phyloP scores from a whole-genome alignment of 2,888 invertebrate genomes.

The Andrena marginata region DNA sequence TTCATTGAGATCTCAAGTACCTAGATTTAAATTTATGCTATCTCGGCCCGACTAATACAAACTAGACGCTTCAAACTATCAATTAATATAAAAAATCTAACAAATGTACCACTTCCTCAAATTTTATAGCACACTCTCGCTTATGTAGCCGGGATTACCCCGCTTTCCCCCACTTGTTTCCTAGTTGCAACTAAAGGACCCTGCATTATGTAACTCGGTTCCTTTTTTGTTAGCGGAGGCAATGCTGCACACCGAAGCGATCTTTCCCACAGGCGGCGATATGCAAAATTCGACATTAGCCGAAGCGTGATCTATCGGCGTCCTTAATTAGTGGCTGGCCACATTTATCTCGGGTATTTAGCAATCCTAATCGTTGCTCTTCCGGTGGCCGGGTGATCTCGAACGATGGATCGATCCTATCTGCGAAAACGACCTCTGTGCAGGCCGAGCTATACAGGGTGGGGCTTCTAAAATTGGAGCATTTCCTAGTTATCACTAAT shows the following conservation, averaged over 20 bases:
- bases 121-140: no score
- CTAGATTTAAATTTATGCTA: no score
- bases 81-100: no score
- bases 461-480: background rate
- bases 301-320: constrained; percentile 58
- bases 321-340: constrained; percentile 55
- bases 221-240: constrained; percentile 37
- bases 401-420: constrained; percentile 23
- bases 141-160: no score
- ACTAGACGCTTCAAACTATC: no score
- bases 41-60: no score
- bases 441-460: background rate
- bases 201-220: background rate
- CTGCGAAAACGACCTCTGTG: background rate
- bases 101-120: no score
- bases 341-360: constrained; percentile 53
- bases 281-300: constrained; percentile 68
- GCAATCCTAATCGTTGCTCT: constrained; percentile 57
- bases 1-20: no score
- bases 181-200: background rate
- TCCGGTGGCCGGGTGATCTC: constrained; percentile 39
- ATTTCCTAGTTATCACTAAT: background rate
- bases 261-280: constrained; percentile 53
- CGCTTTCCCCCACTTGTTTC: background rate
- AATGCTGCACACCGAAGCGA: constrained; percentile 41